These are phyloP conservation scores for Acanthosepion lycidas DNA, from an alignment of 2,888 invertebrate genomes.

Conservation along the genomic window DNA sequence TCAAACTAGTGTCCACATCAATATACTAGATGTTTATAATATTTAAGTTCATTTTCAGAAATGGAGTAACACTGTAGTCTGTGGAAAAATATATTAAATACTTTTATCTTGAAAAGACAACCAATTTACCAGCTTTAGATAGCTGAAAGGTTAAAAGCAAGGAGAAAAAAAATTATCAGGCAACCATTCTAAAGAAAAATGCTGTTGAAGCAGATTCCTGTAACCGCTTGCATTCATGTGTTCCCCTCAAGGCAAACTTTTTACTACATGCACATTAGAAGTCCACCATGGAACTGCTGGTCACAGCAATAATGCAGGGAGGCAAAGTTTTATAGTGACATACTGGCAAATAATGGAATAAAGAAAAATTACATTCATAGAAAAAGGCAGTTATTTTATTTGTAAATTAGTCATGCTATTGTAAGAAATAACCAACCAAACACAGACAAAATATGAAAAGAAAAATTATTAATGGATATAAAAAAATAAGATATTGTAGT, in stretches of 20 bases:
- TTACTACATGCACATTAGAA: neutral
- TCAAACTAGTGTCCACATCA: too few relatives aligned
- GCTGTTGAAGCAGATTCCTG: neutral
- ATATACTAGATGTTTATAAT: neutral
- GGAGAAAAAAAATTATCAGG: neutral
- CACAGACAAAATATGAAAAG: neutral
- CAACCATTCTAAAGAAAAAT: neutral
- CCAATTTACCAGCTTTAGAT: neutral
- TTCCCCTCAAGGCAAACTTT: neutral
- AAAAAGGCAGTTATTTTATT: neutral
- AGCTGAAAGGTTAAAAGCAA: constrained; percentile 11
- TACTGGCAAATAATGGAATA: neutral
- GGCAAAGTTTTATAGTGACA: neutral
- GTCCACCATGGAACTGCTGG: neutral
- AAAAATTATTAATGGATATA: neutral
- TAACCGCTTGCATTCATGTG: neutral
- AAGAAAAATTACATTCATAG: neutral
- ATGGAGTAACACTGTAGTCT: neutral
- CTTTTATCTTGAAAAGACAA: neutral
- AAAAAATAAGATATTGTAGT: too few relatives aligned
- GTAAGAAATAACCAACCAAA: constrained; percentile 11
- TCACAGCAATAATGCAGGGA: constrained; percentile 2
- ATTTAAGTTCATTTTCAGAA: too few relatives aligned
- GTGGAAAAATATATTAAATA: neutral
- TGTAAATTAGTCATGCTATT: neutral